Percentiles rank a stretch among this genome's conserved stretches.
phyloP scores from a whole-genome alignment of 2,113 vertebrate genomes.

The Coregonus clupeaformis region DNA sequence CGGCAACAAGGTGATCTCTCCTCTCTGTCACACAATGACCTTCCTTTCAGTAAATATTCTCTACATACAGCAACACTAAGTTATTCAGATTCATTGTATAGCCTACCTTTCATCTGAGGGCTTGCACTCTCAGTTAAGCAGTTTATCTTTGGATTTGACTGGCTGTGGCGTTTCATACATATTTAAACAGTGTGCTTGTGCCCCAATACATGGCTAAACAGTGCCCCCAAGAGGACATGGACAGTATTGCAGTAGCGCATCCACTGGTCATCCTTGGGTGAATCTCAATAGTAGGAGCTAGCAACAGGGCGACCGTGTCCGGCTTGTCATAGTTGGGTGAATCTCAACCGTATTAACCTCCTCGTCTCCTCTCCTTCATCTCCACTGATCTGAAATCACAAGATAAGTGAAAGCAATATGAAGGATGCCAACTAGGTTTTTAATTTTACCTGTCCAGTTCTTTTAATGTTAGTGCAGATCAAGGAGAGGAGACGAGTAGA shows the following conservation, averaged over 20 bases:
- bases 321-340: conserved; percentile 16
- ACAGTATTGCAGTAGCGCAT: background rate
- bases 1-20: conserved; percentile 83
- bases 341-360: too few relatives aligned
- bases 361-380: too few relatives aligned
- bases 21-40: conserved; percentile 6
- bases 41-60: background rate
- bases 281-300: too few relatives aligned
- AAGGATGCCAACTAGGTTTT: too few relatives aligned
- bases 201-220: conserved; percentile 37
- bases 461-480: background rate
- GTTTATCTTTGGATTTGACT: too few relatives aligned
- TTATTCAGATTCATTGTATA: background rate
- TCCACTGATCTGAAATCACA: too few relatives aligned
- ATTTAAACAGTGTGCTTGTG: too few relatives aligned
- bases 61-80: background rate
- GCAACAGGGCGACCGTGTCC: too few relatives aligned
- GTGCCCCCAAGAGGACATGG: conserved; percentile 53
- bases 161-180: too few relatives aligned
- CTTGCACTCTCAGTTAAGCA: background rate
- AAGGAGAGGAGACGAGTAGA: too few relatives aligned
- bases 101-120: background rate
- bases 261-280: conserved; percentile 31
- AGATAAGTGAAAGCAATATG: background rate
- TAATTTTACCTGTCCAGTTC: too few relatives aligned